phyloP scores from a whole-genome alignment of 2,888 invertebrate genomes.

The Micropterix aruncella region DNA sequence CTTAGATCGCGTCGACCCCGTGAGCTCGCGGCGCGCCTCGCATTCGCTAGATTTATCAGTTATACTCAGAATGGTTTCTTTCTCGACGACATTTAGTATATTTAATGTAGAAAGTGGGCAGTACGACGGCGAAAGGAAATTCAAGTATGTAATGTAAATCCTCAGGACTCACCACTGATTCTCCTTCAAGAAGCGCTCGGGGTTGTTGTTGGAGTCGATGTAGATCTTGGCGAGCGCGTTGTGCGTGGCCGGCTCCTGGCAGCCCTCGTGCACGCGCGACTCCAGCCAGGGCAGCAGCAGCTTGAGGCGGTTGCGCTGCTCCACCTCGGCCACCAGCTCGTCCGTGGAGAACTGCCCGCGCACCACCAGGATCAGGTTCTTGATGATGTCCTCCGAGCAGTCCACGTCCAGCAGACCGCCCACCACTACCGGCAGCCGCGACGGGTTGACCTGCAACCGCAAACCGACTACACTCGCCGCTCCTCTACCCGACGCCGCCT shows the following conservation, averaged over 20 bases:
- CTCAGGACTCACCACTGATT: conserved; percentile 51
- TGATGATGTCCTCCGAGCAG: conserved; percentile 97
- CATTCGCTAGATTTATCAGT: no score
- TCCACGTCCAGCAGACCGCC: conserved; percentile 97
- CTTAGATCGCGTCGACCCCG: no score
- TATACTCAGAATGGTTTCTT: no score
- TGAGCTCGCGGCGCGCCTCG: no score
- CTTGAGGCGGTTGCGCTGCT: conserved; percentile 83
- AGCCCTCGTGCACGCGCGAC: conserved; percentile 93
- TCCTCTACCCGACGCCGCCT: no score
- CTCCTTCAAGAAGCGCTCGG: conserved; percentile 86
- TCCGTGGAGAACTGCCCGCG: conserved; percentile 98
- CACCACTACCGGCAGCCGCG: conserved; percentile 93
- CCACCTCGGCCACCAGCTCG: conserved; percentile 94
- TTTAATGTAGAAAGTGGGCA: no score
- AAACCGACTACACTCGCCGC: no score
- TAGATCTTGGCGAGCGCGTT: conserved; percentile 99
- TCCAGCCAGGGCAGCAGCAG: conserved; percentile 94
- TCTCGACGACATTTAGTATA: no score
- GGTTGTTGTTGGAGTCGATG: conserved; percentile 98
- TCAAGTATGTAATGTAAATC: no score
- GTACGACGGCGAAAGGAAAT: no score
- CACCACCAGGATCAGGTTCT: conserved; percentile 94
- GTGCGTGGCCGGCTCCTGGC: conserved; percentile 94
- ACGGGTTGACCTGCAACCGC: conserved; percentile 89